These are phyloP conservation scores for Hirtodrosophila duncani DNA, from an alignment of 2,888 invertebrate species.

Conservation along the genomic window DNA sequence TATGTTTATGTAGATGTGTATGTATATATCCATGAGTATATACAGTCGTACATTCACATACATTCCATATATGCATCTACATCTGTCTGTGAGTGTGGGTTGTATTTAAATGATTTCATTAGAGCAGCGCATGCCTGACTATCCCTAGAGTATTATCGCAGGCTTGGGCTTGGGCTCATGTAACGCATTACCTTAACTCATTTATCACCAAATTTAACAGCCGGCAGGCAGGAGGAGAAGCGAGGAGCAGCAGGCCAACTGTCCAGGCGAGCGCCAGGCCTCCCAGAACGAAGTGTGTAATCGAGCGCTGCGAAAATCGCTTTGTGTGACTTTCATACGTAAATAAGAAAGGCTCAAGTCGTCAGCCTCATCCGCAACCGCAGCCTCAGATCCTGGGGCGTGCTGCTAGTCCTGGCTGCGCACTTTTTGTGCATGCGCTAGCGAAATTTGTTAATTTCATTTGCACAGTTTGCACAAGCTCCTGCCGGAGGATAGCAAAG, in stretches of 20 bases:
- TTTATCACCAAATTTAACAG: conserved; percentile 65
- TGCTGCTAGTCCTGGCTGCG: conserved; percentile 1
- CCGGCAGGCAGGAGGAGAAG: conserved; percentile 20
- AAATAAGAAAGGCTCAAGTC: conserved; percentile 47
- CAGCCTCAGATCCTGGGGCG: neutral
- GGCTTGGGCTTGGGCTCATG: conserved; percentile 35
- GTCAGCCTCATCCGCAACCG: neutral
- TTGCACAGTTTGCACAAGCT: conserved; percentile 63
- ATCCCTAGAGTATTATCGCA: conserved; percentile 39
- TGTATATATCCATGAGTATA: conserved; percentile 1
- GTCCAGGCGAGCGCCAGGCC: neutral
- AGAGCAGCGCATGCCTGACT: conserved; percentile 57
- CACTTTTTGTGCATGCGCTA: conserved; percentile 53
- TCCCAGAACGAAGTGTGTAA: conserved; percentile 29
- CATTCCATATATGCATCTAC: no score
- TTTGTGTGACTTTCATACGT: conserved; percentile 71
- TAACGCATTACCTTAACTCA: conserved; percentile 68
- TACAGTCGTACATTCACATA: no score
- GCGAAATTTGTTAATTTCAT: conserved; percentile 69
- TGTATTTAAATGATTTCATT: conserved; percentile 70
- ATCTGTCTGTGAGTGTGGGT: conserved; percentile 25
- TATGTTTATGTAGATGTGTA: neutral
- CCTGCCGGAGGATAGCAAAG: conserved; percentile 3
- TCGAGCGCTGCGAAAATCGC: conserved; percentile 62
- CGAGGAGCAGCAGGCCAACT: conserved; percentile 1